Evolutionary conservation across 2,113 vertebrate species (phyloP).

Genomic region (Chrysochloris asiatica): DNA sequence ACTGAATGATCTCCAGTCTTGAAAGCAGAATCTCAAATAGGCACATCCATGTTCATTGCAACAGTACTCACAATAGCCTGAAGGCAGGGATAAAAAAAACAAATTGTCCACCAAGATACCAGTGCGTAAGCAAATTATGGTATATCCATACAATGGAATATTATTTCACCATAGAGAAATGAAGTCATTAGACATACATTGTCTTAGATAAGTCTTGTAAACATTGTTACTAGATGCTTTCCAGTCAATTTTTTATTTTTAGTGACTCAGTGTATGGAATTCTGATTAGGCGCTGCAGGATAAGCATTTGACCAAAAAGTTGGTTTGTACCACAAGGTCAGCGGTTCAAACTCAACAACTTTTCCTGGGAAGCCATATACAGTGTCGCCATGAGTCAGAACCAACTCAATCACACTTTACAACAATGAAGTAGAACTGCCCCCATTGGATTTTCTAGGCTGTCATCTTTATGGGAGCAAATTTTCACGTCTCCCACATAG

Average conservation of each 20-base stretch:
- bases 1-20: not conserved
- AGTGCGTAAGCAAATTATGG: not conserved
- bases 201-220: not conserved
- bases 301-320: too few relatives aligned
- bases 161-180: not conserved
- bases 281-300: too few relatives aligned
- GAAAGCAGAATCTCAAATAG: not conserved
- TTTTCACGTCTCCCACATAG: not conserved
- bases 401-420: too few relatives aligned
- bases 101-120: not conserved
- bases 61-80: not conserved
- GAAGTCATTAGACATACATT: not conserved
- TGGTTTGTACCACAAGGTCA: too few relatives aligned
- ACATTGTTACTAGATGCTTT: not conserved
- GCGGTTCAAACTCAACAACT: too few relatives aligned
- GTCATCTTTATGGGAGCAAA: not conserved
- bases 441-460: not conserved
- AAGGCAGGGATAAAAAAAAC: not conserved
- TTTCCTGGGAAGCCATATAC: too few relatives aligned
- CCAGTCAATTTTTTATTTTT: too few relatives aligned
- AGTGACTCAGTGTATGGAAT: too few relatives aligned
- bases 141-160: not conserved
- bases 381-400: too few relatives aligned
- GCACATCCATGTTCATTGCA: not conserved
- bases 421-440: not conserved